phyloP scores from a whole-genome alignment of 2,888 invertebrate genomes.

The Sclerodermus sp. region DNA sequence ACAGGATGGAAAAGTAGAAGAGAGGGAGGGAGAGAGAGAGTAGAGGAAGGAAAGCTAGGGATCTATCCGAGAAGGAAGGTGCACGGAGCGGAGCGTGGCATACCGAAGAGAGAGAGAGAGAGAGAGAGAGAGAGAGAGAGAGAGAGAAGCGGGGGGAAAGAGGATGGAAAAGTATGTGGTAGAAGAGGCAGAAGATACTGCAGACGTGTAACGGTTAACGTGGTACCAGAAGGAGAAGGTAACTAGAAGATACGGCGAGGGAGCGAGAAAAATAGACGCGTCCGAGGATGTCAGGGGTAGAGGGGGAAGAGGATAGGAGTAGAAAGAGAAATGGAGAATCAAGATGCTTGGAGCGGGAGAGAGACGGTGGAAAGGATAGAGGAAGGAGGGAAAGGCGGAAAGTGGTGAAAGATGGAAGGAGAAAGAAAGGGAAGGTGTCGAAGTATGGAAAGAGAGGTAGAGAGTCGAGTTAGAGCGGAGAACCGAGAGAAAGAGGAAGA shows the following conservation, averaged over 20 bases:
- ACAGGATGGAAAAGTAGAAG: too few relatives aligned
- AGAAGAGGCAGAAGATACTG: constrained; percentile 1
- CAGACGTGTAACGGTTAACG: not conserved
- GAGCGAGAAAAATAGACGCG: not conserved
- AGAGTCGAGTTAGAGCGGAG: not conserved
- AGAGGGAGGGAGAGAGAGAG: constrained; percentile 13
- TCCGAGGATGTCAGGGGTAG: not conserved
- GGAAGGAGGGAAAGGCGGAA: not conserved
- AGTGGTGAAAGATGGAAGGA: constrained; percentile 11
- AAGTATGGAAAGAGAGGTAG: not conserved
- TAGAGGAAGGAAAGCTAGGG: constrained; percentile 16
- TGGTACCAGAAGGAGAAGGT: too few relatives aligned
- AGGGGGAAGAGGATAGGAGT: not conserved
- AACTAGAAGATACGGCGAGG: not conserved
- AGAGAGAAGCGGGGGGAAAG: not conserved
- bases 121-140: constrained; percentile 5
- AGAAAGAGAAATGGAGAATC: too few relatives aligned
- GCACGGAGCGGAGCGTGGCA: too few relatives aligned
- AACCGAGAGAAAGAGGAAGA: constrained; percentile 1
- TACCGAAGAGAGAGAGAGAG: constrained; percentile 5
- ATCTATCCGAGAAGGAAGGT: constrained; percentile 15
- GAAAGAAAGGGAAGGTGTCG: constrained; percentile 14
- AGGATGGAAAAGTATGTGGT: not conserved
- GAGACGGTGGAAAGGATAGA: too few relatives aligned
- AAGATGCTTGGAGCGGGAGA: not conserved